Percentiles rank a stretch among this genome's conserved stretches.
Conservation (phyloP, 2,113 vertebrate species). For the Pelusios castaneus region DNA sequence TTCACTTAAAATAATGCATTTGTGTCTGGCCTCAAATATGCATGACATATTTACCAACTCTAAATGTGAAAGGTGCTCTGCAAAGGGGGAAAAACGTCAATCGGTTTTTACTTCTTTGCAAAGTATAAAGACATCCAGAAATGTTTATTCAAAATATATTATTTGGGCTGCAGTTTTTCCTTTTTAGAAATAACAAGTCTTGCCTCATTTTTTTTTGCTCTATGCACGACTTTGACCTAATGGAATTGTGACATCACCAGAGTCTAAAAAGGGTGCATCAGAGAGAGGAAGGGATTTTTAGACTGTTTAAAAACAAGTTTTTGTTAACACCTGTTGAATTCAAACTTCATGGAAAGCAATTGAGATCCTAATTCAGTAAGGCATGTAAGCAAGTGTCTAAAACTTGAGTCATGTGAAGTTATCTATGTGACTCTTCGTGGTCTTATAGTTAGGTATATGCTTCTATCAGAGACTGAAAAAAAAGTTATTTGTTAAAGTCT, state of each 20-base stretch:
- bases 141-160: background rate
- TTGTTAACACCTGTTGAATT: background rate
- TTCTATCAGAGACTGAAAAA: background rate
- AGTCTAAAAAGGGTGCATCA: background rate
- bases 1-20: background rate
- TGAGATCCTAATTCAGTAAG: background rate
- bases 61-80: background rate
- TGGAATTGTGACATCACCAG: background rate
- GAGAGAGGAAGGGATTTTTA: background rate
- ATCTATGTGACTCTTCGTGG: background rate
- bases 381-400: background rate
- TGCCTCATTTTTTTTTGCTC: background rate
- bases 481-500: background rate
- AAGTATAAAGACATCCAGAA: background rate
- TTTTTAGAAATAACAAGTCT: background rate
- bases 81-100: background rate
- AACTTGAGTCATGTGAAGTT: background rate
- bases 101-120: background rate
- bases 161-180: background rate
- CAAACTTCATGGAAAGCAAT: background rate
- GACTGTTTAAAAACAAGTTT: background rate
- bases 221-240: background rate
- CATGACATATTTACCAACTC: background rate
- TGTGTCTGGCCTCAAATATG: background rate
- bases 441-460: background rate